Conservation (phyloP, 2,797 vertebrate species). For the Synaphobranchus kaupii region DNA sequence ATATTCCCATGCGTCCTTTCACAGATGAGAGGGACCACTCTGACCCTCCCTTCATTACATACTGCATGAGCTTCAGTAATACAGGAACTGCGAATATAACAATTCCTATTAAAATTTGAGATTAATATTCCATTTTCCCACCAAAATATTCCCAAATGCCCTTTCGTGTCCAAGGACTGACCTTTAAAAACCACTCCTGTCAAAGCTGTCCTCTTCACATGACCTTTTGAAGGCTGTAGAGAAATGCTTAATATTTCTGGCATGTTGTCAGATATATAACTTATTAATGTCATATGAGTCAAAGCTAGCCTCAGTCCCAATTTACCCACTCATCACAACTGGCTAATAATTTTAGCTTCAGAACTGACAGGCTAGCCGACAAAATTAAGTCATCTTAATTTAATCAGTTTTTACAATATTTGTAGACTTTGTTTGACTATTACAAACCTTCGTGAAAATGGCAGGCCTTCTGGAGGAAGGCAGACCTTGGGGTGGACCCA, state of each 20-base stretch:
- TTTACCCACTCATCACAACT: background rate
- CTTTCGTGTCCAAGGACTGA: conserved; percentile 13
- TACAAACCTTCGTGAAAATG: background rate
- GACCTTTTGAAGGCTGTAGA: conserved; percentile 30
- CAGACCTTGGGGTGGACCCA: background rate
- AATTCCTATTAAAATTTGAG: conserved; percentile 8
- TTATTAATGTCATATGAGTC: conserved; percentile 25
- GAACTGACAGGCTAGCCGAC: background rate
- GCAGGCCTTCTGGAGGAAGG: background rate
- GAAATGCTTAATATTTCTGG: conserved; percentile 26
- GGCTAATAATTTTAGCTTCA: background rate
- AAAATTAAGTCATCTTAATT: background rate
- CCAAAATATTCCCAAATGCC: conserved; percentile 12
- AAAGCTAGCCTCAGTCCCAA: background rate
- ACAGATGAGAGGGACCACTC: background rate
- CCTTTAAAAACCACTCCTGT: conserved; percentile 34
- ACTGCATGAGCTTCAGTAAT: background rate
- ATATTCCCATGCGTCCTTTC: background rate
- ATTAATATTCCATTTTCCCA: conserved; percentile 21
- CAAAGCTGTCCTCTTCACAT: conserved; percentile 7
- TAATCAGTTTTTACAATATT: background rate
- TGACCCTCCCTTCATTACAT: background rate
- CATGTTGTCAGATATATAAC: conserved; percentile 21
- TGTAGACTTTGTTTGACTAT: background rate
- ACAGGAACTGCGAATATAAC: background rate